Evolutionary conservation across 2,113 vertebrate genomes (phyloP).

Genomic region (Rhombomys opimus): DNA sequence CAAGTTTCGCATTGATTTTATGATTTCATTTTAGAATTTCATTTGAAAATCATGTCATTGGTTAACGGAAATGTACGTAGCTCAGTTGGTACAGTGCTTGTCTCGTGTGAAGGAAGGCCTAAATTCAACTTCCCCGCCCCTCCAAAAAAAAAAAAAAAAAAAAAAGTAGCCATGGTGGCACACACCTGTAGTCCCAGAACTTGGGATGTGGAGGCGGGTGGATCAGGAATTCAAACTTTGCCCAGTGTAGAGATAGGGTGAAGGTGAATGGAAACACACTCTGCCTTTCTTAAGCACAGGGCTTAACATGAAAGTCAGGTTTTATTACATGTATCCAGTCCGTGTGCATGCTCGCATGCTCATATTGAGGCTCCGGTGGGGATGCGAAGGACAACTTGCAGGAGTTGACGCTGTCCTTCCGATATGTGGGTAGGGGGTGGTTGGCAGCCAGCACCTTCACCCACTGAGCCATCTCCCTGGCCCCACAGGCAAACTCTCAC

Average conservation of each 20-base stretch:
- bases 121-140: not conserved
- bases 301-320: not conserved
- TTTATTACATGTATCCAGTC: not conserved
- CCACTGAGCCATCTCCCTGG: not conserved
- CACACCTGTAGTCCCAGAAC: not conserved
- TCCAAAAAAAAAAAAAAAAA: not conserved
- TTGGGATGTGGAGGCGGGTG: not conserved
- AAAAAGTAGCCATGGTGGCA: not conserved
- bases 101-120: not conserved
- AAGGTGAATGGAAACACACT: not conserved
- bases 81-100: not conserved
- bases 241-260: not conserved
- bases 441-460: not conserved
- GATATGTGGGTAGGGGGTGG: not conserved
- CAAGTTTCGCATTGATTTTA: not conserved
- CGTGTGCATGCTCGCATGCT: not conserved
- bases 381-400: not conserved
- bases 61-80: not conserved
- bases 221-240: not conserved
- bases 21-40: constrained; percentile 49
- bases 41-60: not conserved
- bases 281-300: not conserved
- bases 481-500: not conserved
- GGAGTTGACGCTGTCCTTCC: not conserved
- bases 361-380: not conserved